Conservation (phyloP, 2,113 vertebrate genomes). For the Eublepharis macularius region DNA sequence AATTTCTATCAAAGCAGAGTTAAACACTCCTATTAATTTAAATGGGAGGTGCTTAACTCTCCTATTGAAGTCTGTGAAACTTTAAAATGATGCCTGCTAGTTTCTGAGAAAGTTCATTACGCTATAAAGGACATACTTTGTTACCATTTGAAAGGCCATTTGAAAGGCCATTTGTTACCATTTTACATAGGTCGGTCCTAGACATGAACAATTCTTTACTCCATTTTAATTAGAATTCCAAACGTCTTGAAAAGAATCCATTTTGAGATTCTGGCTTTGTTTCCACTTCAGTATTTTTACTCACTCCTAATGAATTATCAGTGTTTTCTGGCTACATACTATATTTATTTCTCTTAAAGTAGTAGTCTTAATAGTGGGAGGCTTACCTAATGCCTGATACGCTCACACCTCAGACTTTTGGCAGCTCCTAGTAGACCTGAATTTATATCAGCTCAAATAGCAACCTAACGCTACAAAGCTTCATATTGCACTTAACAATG, state of each 20-base stretch:
- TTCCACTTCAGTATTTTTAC: conserved; percentile 3
- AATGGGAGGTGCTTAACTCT: neutral
- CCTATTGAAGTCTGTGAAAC: neutral
- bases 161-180: neutral
- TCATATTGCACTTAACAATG: conserved; percentile 2
- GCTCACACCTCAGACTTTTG: neutral
- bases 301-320: neutral
- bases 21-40: too few species aligned
- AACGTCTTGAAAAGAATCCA: neutral
- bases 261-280: neutral
- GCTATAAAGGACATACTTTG: neutral
- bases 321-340: neutral
- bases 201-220: neutral
- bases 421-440: neutral
- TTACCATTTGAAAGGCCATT: too few species aligned
- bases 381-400: neutral
- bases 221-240: neutral
- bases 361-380: neutral
- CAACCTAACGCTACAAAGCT: neutral
- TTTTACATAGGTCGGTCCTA: neutral
- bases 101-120: neutral
- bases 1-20: too few species aligned
- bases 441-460: neutral
- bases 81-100: neutral
- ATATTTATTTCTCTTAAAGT: neutral